Evolutionary conservation across 2,888 invertebrate species (phyloP).

Genomic region (Pardosa pseudoannulata): DNA sequence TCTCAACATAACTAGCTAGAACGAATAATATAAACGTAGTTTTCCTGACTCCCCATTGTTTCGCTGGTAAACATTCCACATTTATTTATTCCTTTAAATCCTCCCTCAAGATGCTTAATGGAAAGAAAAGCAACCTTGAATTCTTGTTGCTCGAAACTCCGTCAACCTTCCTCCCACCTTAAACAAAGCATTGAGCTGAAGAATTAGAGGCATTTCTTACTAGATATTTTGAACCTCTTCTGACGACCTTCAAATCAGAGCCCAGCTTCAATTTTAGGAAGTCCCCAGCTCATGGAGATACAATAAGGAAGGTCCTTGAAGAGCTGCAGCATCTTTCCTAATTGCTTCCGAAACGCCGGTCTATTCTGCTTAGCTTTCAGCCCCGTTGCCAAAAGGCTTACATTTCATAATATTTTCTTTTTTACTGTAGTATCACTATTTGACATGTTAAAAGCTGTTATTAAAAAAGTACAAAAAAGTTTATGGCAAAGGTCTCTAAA

Average conservation of each 20-base stretch:
- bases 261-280: conserved; percentile 4
- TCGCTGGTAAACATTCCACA: no score
- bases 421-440: background rate
- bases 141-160: background rate
- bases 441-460: background rate
- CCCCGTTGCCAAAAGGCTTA: conserved; percentile 27
- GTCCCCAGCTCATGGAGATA: conserved; percentile 27
- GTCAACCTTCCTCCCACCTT: background rate
- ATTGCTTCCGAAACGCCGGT: conserved; percentile 42
- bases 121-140: no score
- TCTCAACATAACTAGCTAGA: no score
- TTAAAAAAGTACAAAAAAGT: background rate
- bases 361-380: conserved; percentile 36
- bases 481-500: background rate
- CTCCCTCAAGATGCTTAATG: no score
- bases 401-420: conserved; percentile 42
- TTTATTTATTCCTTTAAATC: no score
- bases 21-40: no score
- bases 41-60: no score
- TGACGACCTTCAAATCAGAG: conserved; percentile 4
- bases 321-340: conserved; percentile 30
- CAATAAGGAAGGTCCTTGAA: conserved; percentile 54
- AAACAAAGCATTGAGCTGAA: background rate
- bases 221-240: conserved; percentile 22
- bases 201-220: background rate